Conservation (phyloP, 2,888 invertebrate genomes). For the Coelopa pilipes region DNA sequence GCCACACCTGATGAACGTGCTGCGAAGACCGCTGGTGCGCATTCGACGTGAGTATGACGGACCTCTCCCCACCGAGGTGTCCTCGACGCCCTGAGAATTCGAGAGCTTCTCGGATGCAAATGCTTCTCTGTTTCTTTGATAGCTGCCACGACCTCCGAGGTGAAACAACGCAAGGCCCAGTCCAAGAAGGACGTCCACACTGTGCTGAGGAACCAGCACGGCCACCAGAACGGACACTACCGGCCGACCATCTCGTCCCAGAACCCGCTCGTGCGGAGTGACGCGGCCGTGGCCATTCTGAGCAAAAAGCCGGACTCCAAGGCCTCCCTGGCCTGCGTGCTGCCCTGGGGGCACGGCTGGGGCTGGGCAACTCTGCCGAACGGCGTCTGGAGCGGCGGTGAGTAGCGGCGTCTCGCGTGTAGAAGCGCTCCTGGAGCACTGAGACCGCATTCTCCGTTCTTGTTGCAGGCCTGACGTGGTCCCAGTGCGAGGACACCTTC, state of each 20-base stretch:
- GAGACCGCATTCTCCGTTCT: not conserved
- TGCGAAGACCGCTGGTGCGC: slow-evolving; percentile 73
- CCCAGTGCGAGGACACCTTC: slow-evolving; percentile 76
- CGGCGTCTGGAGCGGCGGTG: slow-evolving; percentile 75
- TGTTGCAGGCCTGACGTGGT: slow-evolving; percentile 72
- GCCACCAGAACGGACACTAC: slow-evolving; percentile 9
- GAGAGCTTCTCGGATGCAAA: too few relatives aligned
- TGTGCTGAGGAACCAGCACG: slow-evolving; percentile 19
- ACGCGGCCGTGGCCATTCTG: slow-evolving; percentile 66
- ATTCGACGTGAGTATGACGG: slow-evolving; percentile 71
- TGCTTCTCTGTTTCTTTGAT: not conserved
- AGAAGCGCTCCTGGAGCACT: too few relatives aligned
- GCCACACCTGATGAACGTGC: slow-evolving; percentile 74
- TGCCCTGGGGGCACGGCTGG: slow-evolving; percentile 79
- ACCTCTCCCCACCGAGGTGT: not conserved
- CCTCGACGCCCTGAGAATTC: not conserved
- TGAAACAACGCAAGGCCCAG: slow-evolving; percentile 61
- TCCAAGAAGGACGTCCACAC: slow-evolving; percentile 44
- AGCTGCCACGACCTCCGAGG: slow-evolving; percentile 71
- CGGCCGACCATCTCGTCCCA: slow-evolving; percentile 55
- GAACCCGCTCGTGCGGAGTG: slow-evolving; percentile 65
- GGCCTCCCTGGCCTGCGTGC: slow-evolving; percentile 63
- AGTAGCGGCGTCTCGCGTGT: too few relatives aligned
- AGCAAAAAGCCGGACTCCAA: slow-evolving; percentile 66
- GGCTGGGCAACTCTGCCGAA: slow-evolving; percentile 78